Percentiles rank a stretch among this genome's conserved stretches.
Conservation (phyloP, 2,797 vertebrate species). For the Coendou prehensilis region DNA sequence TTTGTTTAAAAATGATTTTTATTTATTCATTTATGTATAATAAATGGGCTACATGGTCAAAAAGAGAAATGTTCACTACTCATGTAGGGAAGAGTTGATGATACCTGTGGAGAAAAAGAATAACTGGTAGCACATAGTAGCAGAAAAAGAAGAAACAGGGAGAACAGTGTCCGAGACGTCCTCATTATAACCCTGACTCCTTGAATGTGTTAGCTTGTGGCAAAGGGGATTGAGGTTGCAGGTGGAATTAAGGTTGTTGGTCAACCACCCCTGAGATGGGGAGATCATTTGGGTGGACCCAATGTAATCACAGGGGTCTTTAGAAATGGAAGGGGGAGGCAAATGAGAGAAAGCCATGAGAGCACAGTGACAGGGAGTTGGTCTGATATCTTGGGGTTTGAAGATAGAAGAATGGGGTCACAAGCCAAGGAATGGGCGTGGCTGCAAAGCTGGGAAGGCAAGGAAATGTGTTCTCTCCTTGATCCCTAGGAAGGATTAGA, state of each 20-base stretch:
- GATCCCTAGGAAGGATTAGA: background rate
- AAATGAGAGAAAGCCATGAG: background rate
- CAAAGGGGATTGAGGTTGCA: background rate
- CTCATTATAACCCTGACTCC: background rate
- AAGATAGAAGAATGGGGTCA: background rate
- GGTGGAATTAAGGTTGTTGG: background rate
- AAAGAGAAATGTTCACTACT: background rate
- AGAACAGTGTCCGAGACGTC: background rate
- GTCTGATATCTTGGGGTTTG: background rate
- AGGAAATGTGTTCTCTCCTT: background rate
- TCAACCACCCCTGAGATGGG: background rate
- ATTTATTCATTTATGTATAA: background rate
- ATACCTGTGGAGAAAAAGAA: background rate
- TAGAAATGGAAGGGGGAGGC: background rate
- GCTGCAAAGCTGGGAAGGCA: background rate
- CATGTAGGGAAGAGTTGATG: background rate
- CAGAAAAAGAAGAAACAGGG: background rate
- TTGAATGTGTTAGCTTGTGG: background rate
- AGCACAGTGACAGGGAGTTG: background rate
- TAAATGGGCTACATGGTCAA: background rate
- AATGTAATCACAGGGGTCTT: background rate
- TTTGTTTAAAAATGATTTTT: conserved; percentile 14
- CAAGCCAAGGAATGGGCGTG: background rate
- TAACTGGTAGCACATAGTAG: background rate
- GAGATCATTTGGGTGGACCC: background rate